phyloP scores from a whole-genome alignment of 2,113 vertebrate species.

The Vulpes vulpes region DNA sequence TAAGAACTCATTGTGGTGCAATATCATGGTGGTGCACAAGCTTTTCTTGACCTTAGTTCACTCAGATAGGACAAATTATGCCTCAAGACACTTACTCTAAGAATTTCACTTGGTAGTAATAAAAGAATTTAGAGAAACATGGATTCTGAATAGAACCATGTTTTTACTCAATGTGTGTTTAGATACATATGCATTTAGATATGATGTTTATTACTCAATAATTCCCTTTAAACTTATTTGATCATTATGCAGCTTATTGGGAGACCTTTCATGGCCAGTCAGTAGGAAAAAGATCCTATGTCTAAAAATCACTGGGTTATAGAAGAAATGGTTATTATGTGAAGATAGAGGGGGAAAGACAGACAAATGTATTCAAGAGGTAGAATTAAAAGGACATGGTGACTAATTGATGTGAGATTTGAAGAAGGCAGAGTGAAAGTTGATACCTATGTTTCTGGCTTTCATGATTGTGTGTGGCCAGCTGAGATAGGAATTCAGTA shows the following conservation, averaged over 20 bases:
- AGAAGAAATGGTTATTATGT: not conserved
- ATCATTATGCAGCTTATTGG: not conserved
- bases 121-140: constrained; percentile 26
- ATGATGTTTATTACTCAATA: not conserved
- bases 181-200: not conserved
- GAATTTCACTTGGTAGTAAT: not conserved
- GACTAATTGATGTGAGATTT: not conserved
- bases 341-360: not conserved
- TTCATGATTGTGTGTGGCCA: not conserved
- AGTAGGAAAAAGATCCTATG: not conserved
- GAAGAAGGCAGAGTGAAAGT: not conserved
- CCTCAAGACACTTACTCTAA: not conserved
- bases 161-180: not conserved
- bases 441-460: not conserved
- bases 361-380: not conserved
- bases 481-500: not conserved
- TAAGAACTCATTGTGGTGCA: not conserved
- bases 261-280: not conserved
- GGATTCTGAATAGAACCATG: not conserved
- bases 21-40: not conserved
- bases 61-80: not conserved
- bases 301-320: not conserved
- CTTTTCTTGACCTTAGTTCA: not conserved
- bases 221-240: not conserved
- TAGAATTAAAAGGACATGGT: not conserved